Base-by-base conservation (phyloP, 1,140 invertebrate genomes). In the Teleopsis dalmanni region DNA sequence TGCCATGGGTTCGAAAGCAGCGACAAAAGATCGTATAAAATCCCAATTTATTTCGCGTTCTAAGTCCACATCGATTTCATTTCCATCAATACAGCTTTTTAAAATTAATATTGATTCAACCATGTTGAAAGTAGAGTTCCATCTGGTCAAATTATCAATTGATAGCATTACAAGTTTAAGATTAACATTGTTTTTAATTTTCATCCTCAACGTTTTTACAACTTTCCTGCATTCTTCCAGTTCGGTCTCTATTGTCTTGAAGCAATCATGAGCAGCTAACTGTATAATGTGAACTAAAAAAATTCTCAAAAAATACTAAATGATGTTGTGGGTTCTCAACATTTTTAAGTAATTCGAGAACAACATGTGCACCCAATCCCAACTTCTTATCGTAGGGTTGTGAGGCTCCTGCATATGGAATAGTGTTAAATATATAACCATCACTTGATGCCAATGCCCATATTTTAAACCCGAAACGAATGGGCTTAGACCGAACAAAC, bases 401-500 rank as follows among this genome's bases (percentile, higher is more conserved):
- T 25, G 46, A 1, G 7, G 25, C 11, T 26, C 46, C 46, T 33
- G 4, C 33, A 47, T 47, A 47, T 4, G 46, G 46, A 13, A 48
- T 37, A n/a, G 13, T 35, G 27, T 44, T 29, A 31, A 18, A 46
- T 10, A 33, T 11, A 23, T 46, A 46, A 21, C 43, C 43, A 34
- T 21, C 7, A 13, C 3, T 11, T 9, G 29, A 34, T n/a, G 16
- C 18, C 18, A 46, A 21, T 13, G 27, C 31, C 43, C 43, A 35
- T 18, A 33, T 42, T 62, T 75, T 76, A 43, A 23, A 22, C 9
- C 10, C 55, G 62, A 75, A 42, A 71, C 72, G 61, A 51, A 76
- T 68, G 37, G 72, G 70, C 57, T 75, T 75, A 36, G 70, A 71
- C 57, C 62, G 58, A 42, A 75, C 74, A 51, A 70, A 72, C 56